Conservation (phyloP, 2,113 vertebrate species). For the Leptodactylus fuscus region DNA sequence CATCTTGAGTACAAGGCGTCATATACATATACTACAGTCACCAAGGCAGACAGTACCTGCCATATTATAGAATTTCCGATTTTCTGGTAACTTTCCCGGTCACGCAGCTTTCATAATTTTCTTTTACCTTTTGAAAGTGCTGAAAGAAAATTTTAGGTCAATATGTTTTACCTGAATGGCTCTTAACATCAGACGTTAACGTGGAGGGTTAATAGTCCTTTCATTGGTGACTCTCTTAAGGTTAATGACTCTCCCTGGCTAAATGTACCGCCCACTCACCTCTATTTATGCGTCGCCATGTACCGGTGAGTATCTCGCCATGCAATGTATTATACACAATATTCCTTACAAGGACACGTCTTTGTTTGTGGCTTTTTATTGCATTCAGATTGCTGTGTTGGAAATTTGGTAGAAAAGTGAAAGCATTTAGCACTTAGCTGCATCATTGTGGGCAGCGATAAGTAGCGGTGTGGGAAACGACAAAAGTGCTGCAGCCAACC, state of each 20-base stretch:
- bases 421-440: constrained; percentile 27
- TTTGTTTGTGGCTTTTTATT: constrained; percentile 4
- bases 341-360: not conserved
- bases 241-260: not conserved
- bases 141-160: not conserved
- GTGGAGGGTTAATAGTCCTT: not conserved
- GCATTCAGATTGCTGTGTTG: not conserved
- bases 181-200: not conserved
- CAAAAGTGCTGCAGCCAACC: not conserved
- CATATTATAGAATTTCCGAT: no score
- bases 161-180: not conserved
- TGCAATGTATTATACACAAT: not conserved
- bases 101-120: no score
- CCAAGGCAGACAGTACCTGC: no score
- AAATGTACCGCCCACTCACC: not conserved
- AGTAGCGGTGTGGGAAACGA: not conserved
- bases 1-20: no score
- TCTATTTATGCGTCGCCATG: no score
- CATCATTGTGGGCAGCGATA: not conserved
- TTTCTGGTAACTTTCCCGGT: no score
- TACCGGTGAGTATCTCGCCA: not conserved
- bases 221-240: not conserved
- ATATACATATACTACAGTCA: no score
- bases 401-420: not conserved
- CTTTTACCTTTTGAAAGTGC: no score